Base-by-base conservation (phyloP, 23 tunicate species). In the Pegea sp. region DNA sequence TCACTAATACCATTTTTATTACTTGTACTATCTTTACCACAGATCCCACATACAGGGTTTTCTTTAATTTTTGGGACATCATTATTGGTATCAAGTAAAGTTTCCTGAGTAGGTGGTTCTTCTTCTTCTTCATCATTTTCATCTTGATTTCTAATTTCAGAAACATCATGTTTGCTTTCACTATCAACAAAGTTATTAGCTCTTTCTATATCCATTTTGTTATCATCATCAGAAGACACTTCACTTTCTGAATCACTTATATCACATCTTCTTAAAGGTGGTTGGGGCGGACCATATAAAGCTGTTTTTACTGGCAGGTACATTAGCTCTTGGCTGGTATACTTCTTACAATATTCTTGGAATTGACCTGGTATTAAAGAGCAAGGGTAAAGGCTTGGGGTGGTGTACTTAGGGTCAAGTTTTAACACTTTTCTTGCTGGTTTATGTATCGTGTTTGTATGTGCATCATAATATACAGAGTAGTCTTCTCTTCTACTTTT, bases 301-400 rank as follows among this genome's bases (percentile, higher is more conserved):
- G 76, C 69, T 28, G 86, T 73, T 29, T 75, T 84, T 26, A 84
- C 26, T 4, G 95, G 95, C 54, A 84, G 31, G 44, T 73, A 84
- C 67, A 65, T 74, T 30, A 84, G 56, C 28, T 84, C 95, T 49
- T 63, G 52, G 20, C 57, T 64, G 30, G 84, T 74, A 48, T 84
- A 84, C 74, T 56, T 73, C 54, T 91, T 73, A 60, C 63, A 91
- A 63, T 80, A 74, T 52, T 78, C 91, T 58, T 91, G 87, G 59
- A 63, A 91, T 44, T 91, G 99, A 24, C 99, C 99, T 25, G 93
- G 84, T 16, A 91, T 74, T 26, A 91, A 60, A 2, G 99, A 59
- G 42, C 91, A 86, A 0, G 99, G 99, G 54, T 91, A 79, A 0
- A 84, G 49, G 63, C 93, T 79, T 0, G 91, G 91, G 43, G 62